phyloP scores from a whole-genome alignment of 2,797 vertebrate species.

The Kryptolebias ocellatus region DNA sequence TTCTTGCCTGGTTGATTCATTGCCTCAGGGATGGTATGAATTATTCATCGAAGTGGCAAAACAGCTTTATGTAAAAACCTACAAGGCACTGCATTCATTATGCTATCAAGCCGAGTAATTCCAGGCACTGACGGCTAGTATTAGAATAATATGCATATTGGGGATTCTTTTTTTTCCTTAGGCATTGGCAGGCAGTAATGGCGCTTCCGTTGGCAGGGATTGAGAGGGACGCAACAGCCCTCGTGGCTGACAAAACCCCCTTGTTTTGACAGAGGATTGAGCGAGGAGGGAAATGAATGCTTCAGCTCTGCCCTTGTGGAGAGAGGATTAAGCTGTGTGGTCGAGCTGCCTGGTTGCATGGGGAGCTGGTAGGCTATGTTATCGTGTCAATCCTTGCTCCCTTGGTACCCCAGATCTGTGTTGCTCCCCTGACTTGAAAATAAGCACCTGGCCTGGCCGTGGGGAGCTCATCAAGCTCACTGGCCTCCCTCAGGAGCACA shows the following conservation, averaged over 20 bases:
- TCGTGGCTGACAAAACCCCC: conserved; percentile 76
- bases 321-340: conserved; percentile 70
- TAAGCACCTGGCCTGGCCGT: conserved; percentile 63
- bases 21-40: conserved; percentile 92
- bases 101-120: conserved; percentile 86
- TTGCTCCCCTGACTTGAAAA: conserved; percentile 43
- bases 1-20: conserved; percentile 93
- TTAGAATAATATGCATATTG: conserved; percentile 89
- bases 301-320: conserved; percentile 57
- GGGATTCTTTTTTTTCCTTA: conserved; percentile 74
- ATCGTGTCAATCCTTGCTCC: conserved; percentile 64
- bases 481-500: conserved; percentile 31
- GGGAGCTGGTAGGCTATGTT: conserved; percentile 47
- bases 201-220: conserved; percentile 78
- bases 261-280: conserved; percentile 76
- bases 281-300: conserved; percentile 51
- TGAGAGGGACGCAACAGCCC: conserved; percentile 72
- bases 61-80: conserved; percentile 89
- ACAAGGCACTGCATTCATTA: conserved; percentile 90
- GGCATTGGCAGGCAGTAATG: conserved; percentile 79
- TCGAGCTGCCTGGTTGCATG: conserved; percentile 54
- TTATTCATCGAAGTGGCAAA: conserved; percentile 90
- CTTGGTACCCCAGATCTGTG: conserved; percentile 36
- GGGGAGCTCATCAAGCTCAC: conserved; percentile 58
- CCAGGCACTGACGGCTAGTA: conserved; percentile 83